These are phyloP conservation scores for Holcopasites calliopsidis DNA, from an alignment of 1,140 invertebrate genomes.

Conservation along the genomic window DNA sequence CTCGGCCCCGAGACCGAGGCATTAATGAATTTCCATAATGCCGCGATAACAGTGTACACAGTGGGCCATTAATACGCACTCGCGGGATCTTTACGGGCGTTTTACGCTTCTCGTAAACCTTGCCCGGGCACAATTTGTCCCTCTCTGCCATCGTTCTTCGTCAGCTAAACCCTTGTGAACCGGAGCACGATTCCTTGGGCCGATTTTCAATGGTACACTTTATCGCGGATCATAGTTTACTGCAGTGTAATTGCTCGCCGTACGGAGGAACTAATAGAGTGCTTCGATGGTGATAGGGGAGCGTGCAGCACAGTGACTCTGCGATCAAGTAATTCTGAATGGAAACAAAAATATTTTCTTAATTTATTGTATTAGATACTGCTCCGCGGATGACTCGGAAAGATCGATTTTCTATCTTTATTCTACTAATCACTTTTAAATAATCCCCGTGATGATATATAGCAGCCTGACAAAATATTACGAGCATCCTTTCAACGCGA, in stretches of 20 bases:
- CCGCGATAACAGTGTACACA: constrained; percentile 43
- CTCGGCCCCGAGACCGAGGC: constrained; percentile 1
- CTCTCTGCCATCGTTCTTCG: neutral
- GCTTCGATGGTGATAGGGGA: too few relatives aligned
- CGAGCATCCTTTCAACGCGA: neutral
- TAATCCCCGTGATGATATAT: too few relatives aligned
- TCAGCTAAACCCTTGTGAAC: neutral
- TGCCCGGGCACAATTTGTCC: constrained; percentile 24
- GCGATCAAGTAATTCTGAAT: too few relatives aligned
- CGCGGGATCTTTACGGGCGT: constrained; percentile 40
- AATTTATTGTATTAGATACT: too few relatives aligned
- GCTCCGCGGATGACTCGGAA: too few relatives aligned
- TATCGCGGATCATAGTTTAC: neutral
- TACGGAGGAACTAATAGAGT: too few relatives aligned
- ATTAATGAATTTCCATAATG: constrained; percentile 51
- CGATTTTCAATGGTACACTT: neutral
- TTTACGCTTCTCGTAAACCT: constrained; percentile 46
- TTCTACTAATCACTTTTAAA: too few relatives aligned
- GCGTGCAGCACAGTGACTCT: too few relatives aligned
- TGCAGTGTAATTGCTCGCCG: neutral
- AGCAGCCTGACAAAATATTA: too few relatives aligned
- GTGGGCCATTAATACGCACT: constrained; percentile 46
- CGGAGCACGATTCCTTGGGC: too few relatives aligned
- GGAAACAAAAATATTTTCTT: too few relatives aligned
- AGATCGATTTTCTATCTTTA: too few relatives aligned